Percentiles rank a stretch among this genome's conserved stretches.
phyloP scores from a whole-genome alignment of 2,113 vertebrate species.

The Phoxinus phoxinus region DNA sequence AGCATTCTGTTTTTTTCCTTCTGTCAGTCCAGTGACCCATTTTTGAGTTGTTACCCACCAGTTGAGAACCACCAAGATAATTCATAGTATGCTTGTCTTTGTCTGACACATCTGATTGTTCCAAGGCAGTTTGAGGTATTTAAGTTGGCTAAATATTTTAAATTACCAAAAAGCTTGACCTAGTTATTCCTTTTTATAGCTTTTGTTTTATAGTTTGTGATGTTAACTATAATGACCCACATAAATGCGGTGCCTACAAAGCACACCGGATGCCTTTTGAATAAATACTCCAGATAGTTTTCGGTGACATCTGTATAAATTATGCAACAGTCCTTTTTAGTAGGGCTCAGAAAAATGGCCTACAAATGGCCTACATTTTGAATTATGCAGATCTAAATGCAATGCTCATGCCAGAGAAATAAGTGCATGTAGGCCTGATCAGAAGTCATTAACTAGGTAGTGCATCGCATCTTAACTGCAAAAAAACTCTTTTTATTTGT shows the following conservation, averaged over 20 bases:
- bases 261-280: constrained; percentile 17
- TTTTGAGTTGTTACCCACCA: neutral
- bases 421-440: constrained; percentile 14
- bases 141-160: neutral
- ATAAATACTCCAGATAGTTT: constrained; percentile 51
- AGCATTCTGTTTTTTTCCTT: neutral
- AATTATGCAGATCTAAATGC: constrained; percentile 19
- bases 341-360: constrained; percentile 18
- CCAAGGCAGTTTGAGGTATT: neutral
- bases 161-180: neutral
- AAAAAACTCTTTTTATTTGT: neutral
- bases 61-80: neutral
- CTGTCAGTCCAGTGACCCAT: neutral
- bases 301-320: constrained; percentile 45
- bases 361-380: constrained; percentile 21
- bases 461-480: neutral
- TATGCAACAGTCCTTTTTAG: constrained; percentile 35
- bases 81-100: neutral
- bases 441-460: neutral
- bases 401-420: neutral
- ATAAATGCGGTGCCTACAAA: neutral
- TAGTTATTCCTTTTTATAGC: neutral
- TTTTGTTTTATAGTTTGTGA: neutral
- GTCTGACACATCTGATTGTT: neutral
- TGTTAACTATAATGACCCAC: neutral